phyloP scores from a whole-genome alignment of 1,140 invertebrate genomes.

The Eubasilissa regina region DNA sequence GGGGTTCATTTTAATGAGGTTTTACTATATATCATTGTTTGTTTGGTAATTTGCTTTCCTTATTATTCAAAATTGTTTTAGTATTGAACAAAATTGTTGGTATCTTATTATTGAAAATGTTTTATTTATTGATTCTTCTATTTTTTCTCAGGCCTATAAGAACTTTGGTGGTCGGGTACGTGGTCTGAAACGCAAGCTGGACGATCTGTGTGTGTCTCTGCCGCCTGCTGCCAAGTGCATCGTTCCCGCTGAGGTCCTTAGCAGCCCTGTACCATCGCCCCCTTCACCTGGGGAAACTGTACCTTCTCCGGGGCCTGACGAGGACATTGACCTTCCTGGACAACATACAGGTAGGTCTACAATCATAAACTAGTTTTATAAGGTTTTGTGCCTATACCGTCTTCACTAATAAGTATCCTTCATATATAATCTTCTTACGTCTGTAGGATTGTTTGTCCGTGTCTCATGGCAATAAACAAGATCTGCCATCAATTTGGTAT shows the following conservation, averaged over 20 bases:
- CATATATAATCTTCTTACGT: neutral
- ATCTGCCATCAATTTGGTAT: no score
- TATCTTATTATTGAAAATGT: no score
- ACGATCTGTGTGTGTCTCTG: constrained; percentile 80
- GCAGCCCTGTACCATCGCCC: constrained; percentile 81
- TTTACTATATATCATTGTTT: no score
- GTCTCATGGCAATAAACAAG: no score
- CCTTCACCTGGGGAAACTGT: constrained; percentile 81
- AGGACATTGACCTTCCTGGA: constrained; percentile 81
- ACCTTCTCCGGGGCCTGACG: constrained; percentile 87
- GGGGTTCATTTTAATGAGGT: no score
- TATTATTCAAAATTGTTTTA: no score
- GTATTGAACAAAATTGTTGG: no score
- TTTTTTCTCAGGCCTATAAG: constrained; percentile 84
- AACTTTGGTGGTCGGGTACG: constrained; percentile 91
- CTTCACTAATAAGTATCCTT: neutral
- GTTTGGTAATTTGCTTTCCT: no score
- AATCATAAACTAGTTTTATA: no score
- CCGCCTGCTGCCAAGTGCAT: constrained; percentile 74
- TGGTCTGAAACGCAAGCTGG: constrained; percentile 86
- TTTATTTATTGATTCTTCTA: no score
- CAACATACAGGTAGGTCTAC: neutral
- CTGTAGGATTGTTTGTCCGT: neutral
- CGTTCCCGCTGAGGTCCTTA: constrained; percentile 73
- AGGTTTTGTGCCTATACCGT: no score